A percentile compares a stretch with the other conserved stretches of the same genome.
Evolutionary conservation across 2,888 invertebrate species (phyloP).

Genomic region (Conops quadrifasciatus): DNA sequence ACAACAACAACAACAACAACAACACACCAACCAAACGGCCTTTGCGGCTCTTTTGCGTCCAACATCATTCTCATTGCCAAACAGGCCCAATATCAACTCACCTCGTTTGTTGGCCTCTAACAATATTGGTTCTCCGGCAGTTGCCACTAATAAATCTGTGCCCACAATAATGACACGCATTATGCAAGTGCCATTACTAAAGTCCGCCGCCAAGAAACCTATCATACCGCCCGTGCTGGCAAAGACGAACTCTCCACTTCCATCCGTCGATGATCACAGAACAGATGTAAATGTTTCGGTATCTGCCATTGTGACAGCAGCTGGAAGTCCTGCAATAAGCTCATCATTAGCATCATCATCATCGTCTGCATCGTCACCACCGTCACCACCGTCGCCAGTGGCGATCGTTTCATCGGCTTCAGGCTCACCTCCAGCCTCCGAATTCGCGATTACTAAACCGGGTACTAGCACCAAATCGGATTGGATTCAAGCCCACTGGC

Average conservation of each 20-base stretch:
- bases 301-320: constrained; percentile 21
- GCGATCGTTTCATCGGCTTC: constrained; percentile 1
- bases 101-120: constrained; percentile 38
- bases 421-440: neutral
- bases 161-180: constrained; percentile 57
- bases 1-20: constrained; percentile 21
- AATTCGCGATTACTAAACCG: neutral
- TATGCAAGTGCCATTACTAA: constrained; percentile 60
- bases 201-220: constrained; percentile 68
- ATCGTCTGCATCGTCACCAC: neutral
- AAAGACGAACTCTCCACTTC: constrained; percentile 52
- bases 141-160: constrained; percentile 37
- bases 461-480: constrained; percentile 47
- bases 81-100: constrained; percentile 39
- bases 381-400: constrained; percentile 3
- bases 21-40: constrained; percentile 31
- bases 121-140: constrained; percentile 33
- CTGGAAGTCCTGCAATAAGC: constrained; percentile 51
- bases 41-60: constrained; percentile 39
- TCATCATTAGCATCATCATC: neutral
- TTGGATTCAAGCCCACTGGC: constrained; percentile 73
- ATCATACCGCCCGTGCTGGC: constrained; percentile 65
- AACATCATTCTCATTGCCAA: constrained; percentile 34
- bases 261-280: no score
- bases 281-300: neutral